Conservation (phyloP, 2,888 invertebrate genomes). For the Nasonia oneida region DNA sequence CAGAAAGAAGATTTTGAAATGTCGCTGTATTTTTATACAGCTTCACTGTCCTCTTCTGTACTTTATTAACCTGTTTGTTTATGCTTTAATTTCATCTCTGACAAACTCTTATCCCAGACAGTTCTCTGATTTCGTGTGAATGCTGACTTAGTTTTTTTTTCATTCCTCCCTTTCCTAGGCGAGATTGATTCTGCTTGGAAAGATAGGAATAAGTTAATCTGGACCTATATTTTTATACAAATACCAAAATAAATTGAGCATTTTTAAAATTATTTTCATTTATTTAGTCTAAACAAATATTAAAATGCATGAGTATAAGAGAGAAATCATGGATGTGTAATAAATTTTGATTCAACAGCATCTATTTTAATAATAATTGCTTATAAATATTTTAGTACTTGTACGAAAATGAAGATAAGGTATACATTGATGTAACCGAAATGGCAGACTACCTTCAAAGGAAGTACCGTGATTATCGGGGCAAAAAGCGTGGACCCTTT, state of each 20-base stretch:
- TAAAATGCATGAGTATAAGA: no score
- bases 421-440: conserved; percentile 89
- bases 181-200: no score
- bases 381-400: conserved; percentile 83
- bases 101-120: background rate
- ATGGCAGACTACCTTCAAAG: conserved; percentile 91
- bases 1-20: no score
- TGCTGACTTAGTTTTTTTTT: background rate
- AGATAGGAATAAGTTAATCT: no score
- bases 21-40: no score
- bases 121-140: background rate
- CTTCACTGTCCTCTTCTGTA: no score
- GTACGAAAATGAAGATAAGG: conserved; percentile 89
- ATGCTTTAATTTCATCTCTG: background rate
- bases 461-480: conserved; percentile 88
- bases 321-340: background rate
- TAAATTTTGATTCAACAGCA: conserved; percentile 10
- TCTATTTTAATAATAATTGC: background rate
- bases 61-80: no score
- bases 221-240: no score
- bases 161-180: background rate
- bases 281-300: no score
- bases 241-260: no score
- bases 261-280: no score
- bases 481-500: conserved; percentile 90